Evolutionary conservation across 2,113 vertebrate species (phyloP).

Genomic region (Plotosus lineatus): DNA sequence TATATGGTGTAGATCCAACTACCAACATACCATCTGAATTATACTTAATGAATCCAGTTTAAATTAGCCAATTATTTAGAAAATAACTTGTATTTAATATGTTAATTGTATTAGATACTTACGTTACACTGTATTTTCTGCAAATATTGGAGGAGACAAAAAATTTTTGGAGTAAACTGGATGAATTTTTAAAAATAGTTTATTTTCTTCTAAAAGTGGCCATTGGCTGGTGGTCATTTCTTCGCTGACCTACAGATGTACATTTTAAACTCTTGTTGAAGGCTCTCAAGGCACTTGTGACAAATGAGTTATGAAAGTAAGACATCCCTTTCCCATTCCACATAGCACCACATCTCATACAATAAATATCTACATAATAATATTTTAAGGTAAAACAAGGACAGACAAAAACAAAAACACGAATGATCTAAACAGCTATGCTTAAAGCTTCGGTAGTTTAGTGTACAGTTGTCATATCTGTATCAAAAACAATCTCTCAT

Average conservation of each 20-base stretch:
- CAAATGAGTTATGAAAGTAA: conserved; percentile 52
- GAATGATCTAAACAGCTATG: conserved; percentile 40
- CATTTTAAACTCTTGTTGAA: conserved; percentile 49
- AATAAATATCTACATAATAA: conserved; percentile 58
- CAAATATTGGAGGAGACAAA: conserved; percentile 54
- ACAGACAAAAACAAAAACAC: conserved; percentile 50
- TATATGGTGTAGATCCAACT: neutral
- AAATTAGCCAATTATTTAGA: conserved; percentile 23
- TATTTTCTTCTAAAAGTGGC: conserved; percentile 57
- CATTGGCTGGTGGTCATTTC: conserved; percentile 48
- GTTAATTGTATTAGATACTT: conserved; percentile 42
- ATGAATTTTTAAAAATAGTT: conserved; percentile 59
- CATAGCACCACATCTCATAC: conserved; percentile 54
- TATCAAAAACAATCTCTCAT: conserved; percentile 56
- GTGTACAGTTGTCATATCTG: conserved; percentile 52
- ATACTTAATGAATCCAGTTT: conserved; percentile 28
- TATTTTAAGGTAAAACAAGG: conserved; percentile 52
- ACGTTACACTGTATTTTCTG: conserved; percentile 49
- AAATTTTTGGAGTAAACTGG: conserved; percentile 52
- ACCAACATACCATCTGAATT: conserved; percentile 22
- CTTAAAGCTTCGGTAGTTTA: conserved; percentile 55
- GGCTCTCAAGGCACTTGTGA: conserved; percentile 59
- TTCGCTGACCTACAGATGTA: conserved; percentile 54
- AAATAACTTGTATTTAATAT: conserved; percentile 6
- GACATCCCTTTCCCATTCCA: conserved; percentile 54